Conservation (phyloP, 2,888 invertebrate genomes). For the Melanophora roralis region DNA sequence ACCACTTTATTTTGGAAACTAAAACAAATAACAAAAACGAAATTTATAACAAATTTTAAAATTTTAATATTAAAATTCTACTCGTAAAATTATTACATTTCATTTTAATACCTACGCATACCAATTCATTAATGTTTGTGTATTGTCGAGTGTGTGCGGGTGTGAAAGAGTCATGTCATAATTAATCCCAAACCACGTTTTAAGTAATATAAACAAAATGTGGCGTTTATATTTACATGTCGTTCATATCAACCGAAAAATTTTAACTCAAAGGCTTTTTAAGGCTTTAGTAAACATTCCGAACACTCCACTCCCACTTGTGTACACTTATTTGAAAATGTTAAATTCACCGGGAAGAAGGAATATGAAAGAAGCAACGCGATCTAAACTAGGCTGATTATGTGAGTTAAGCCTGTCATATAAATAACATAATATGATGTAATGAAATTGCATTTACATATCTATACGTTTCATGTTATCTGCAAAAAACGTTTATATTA, state of each 20-base stretch:
- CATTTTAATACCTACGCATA: slow-evolving; percentile 68
- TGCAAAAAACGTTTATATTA: too few relatives aligned
- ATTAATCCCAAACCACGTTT: slow-evolving; percentile 70
- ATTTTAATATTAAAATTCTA: slow-evolving; percentile 73
- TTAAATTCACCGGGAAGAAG: slow-evolving; percentile 24
- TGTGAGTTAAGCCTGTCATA: slow-evolving; percentile 70
- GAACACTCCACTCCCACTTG: not conserved
- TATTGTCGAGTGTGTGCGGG: slow-evolving; percentile 12
- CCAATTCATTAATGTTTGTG: slow-evolving; percentile 40
- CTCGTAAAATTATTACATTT: slow-evolving; percentile 74
- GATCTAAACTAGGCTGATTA: slow-evolving; percentile 53
- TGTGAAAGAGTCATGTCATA: slow-evolving; percentile 71
- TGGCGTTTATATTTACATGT: slow-evolving; percentile 51
- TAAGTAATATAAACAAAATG: slow-evolving; percentile 57
- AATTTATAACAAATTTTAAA: slow-evolving; percentile 72
- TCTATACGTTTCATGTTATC: not conserved
- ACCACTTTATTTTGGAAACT: slow-evolving; percentile 7
- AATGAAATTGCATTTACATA: slow-evolving; percentile 72
- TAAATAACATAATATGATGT: slow-evolving; percentile 75
- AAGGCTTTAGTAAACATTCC: not conserved
- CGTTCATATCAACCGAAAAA: slow-evolving; percentile 39
- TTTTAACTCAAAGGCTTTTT: slow-evolving; percentile 19
- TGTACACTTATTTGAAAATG: slow-evolving; percentile 24
- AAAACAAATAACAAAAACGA: slow-evolving; percentile 8
- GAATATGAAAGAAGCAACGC: slow-evolving; percentile 8